A percentile compares a stretch with the other conserved stretches of the same genome.
These are phyloP conservation scores for Chloroclystis v-ata DNA, from an alignment of 2,888 invertebrate genomes.

Conservation along the genomic window DNA sequence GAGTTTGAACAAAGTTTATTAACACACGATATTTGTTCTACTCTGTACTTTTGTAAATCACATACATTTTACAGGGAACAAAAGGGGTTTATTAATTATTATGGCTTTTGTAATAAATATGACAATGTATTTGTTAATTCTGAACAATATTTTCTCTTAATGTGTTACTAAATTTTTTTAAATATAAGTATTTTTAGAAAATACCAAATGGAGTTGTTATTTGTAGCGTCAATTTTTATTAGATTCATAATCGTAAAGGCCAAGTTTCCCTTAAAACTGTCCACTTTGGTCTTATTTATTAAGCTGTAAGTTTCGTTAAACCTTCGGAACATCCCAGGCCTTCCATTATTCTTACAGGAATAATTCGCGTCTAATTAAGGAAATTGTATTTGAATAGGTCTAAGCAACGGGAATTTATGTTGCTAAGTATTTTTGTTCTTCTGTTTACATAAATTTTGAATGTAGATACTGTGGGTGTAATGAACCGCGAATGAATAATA, in stretches of 20 bases:
- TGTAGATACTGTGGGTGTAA: conserved; percentile 28
- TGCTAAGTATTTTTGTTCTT: conserved; percentile 39
- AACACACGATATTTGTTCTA: too few relatives aligned
- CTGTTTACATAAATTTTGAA: conserved; percentile 39
- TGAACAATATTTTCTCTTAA: too few relatives aligned
- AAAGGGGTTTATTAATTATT: too few relatives aligned
- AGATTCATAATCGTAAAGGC: conserved; percentile 29
- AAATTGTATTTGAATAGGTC: conserved; percentile 57
- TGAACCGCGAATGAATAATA: conserved; percentile 31
- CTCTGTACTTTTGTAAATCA: too few relatives aligned
- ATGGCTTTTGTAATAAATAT: too few relatives aligned
- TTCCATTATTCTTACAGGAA: conserved; percentile 55
- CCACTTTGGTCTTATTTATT: conserved; percentile 38
- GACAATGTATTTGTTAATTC: too few relatives aligned
- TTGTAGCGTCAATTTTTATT: conserved; percentile 23
- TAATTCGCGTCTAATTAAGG: conserved; percentile 59
- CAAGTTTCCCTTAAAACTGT: conserved; percentile 31
- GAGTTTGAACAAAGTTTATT: too few relatives aligned
- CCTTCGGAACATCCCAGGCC: conserved; percentile 28
- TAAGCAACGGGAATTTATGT: conserved; percentile 45
- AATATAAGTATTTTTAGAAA: too few relatives aligned
- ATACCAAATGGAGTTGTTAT: background rate
- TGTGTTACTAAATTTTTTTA: too few relatives aligned
- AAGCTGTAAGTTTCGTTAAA: conserved; percentile 32
- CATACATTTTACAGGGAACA: too few relatives aligned